Percentiles rank a stretch among this genome's conserved stretches.
Evolutionary conservation across 2,797 vertebrate genomes (phyloP).

Genomic region (Sardinella longiceps): DNA sequence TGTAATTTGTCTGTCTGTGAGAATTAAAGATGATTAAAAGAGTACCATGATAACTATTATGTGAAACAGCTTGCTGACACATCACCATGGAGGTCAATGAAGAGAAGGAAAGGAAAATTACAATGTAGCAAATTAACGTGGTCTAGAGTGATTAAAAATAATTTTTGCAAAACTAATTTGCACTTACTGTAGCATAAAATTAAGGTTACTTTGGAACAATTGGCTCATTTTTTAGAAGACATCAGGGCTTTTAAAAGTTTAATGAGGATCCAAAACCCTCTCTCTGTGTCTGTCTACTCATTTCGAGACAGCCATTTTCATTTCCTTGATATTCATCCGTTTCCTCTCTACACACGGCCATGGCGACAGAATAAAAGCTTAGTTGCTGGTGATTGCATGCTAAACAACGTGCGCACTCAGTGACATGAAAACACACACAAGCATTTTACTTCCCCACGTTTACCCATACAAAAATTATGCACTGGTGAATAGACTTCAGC

Average conservation of each 20-base stretch:
- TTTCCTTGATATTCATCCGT: neutral
- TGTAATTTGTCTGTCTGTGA: neutral
- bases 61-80: slow-evolving; percentile 60
- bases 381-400: neutral
- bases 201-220: slow-evolving; percentile 75
- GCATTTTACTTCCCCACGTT: neutral
- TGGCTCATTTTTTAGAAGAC: slow-evolving; percentile 74
- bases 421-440: slow-evolving; percentile 26
- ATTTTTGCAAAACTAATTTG: slow-evolving; percentile 79
- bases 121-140: slow-evolving; percentile 74
- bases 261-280: slow-evolving; percentile 73
- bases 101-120: slow-evolving; percentile 63
- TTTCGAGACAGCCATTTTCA: slow-evolving; percentile 44
- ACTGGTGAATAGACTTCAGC: neutral
- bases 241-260: slow-evolving; percentile 77
- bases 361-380: neutral
- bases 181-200: slow-evolving; percentile 81
- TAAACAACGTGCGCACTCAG: neutral
- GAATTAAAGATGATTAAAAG: neutral
- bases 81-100: slow-evolving; percentile 61
- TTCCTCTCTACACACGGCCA: neutral
- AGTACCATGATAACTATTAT: neutral
- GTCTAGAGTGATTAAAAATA: slow-evolving; percentile 75
- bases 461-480: slow-evolving; percentile 2
- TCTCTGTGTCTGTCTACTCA: slow-evolving; percentile 59